Conservation (phyloP, 2,797 vertebrate genomes). For the Chromis chromis region DNA sequence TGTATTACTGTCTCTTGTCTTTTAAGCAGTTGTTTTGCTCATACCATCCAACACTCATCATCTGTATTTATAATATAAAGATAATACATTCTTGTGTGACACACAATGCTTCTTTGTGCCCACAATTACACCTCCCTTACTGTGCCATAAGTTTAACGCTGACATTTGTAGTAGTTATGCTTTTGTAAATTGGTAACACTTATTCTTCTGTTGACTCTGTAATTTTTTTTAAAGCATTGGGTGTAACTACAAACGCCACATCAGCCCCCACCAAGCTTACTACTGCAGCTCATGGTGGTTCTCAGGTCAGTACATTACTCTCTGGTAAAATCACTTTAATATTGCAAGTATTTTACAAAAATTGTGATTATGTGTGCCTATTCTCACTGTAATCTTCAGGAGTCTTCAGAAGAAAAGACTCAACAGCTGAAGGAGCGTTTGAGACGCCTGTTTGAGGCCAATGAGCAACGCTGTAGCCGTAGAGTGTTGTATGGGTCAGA, state of each 20-base stretch:
- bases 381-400: conserved; percentile 75
- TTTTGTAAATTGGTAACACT: background rate
- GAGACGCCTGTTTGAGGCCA: conserved; percentile 87
- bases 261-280: conserved; percentile 67
- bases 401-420: conserved; percentile 88
- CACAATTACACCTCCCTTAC: background rate
- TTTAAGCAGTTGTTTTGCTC: background rate
- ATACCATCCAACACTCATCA: background rate
- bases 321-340: background rate
- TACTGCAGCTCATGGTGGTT: conserved; percentile 36
- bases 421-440: conserved; percentile 90
- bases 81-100: background rate
- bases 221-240: conserved; percentile 54
- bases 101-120: background rate
- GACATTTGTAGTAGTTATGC: background rate
- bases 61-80: background rate
- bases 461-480: conserved; percentile 89
- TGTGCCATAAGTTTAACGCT: background rate
- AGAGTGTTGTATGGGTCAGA: conserved; percentile 92
- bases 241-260: conserved; percentile 69
- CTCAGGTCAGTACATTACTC: conserved; percentile 73
- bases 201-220: conserved; percentile 1
- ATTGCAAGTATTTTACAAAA: background rate
- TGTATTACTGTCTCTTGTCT: background rate
- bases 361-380: background rate